These are phyloP conservation scores for Notarius lentiginosus DNA, from an alignment of 2,113 vertebrate species.

Conservation along the genomic window DNA sequence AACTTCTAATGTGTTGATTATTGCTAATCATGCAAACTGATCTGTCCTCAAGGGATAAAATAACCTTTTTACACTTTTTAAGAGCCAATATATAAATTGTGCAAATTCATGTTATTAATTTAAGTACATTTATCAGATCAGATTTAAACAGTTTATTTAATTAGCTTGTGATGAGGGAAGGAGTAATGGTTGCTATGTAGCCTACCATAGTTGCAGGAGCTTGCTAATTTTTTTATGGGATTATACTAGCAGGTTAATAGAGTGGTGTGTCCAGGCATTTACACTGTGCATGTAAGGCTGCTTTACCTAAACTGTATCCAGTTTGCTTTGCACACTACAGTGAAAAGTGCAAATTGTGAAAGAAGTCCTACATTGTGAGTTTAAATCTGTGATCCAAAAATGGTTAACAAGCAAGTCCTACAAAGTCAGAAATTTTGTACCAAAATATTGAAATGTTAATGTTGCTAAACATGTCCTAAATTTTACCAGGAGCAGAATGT, in stretches of 20 bases:
- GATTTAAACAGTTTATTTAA: no score
- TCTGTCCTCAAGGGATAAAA: background rate
- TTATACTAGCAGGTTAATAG: no score
- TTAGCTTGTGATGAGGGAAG: no score
- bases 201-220: no score
- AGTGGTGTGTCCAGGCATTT: background rate
- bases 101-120: no score
- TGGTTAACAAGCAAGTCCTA: background rate
- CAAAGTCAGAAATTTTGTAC: background rate
- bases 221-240: no score
- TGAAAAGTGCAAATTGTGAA: background rate
- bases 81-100: no score
- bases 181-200: no score
- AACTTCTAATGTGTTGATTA: background rate
- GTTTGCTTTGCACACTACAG: background rate
- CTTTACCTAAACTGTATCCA: background rate
- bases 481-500: background rate
- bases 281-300: background rate
- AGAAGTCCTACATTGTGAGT: background rate
- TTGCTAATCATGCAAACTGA: background rate
- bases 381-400: background rate
- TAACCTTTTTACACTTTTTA: background rate
- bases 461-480: background rate
- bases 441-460: background rate
- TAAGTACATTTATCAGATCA: no score